Percentiles rank a stretch among this genome's conserved stretches.
Evolutionary conservation across 1,140 invertebrate genomes (phyloP).

Genomic region (Saccostrea echinata): DNA sequence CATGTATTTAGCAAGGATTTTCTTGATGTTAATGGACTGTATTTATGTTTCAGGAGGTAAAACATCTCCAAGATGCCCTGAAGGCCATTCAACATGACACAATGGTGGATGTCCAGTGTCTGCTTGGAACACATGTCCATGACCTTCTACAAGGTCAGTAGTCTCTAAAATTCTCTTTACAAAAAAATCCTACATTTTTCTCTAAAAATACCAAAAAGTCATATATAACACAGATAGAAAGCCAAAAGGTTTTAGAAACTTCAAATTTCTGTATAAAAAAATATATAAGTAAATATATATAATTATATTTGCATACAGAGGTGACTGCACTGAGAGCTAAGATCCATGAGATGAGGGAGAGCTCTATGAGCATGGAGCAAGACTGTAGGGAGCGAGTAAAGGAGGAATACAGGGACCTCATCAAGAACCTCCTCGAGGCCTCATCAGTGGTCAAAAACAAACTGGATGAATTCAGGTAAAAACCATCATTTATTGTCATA

Average conservation of each 20-base stretch:
- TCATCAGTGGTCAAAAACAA: constrained; percentile 73
- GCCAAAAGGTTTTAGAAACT: no score
- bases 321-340: constrained; percentile 78
- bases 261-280: no score
- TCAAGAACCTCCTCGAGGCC: constrained; percentile 76
- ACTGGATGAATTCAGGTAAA: constrained; percentile 78
- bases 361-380: constrained; percentile 72
- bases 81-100: constrained; percentile 66
- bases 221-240: no score
- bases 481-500: background rate
- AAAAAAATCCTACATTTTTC: background rate
- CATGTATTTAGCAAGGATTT: no score
- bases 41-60: constrained; percentile 69
- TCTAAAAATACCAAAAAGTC: no score
- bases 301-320: constrained; percentile 61
- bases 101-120: constrained; percentile 77
- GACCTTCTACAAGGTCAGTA: constrained; percentile 76
- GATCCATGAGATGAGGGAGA: constrained; percentile 76
- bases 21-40: no score
- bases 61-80: constrained; percentile 73
- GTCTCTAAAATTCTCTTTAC: constrained; percentile 1
- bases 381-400: constrained; percentile 75
- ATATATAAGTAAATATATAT: no score
- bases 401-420: constrained; percentile 78
- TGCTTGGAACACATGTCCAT: constrained; percentile 75